A percentile compares a stretch with the other conserved stretches of the same genome.
phyloP scores from a whole-genome alignment of 2,888 invertebrate species.

The Drosophila percnosoma region DNA sequence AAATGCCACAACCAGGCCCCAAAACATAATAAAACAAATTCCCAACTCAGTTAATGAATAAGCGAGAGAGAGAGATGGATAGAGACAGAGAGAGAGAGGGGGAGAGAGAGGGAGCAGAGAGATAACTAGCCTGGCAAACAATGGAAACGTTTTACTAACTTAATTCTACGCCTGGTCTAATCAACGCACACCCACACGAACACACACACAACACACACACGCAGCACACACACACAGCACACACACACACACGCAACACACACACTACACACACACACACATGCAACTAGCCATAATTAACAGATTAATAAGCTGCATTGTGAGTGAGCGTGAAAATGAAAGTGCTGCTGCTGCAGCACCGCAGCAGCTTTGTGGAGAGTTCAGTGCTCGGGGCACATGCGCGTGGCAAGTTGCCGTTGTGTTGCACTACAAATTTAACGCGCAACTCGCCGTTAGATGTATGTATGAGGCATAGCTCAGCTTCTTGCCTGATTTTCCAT shows the following conservation, averaged over 20 bases:
- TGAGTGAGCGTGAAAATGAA: conserved; percentile 76
- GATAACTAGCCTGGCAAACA: conserved; percentile 41
- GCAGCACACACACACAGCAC: not conserved
- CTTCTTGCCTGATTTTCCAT: conserved; percentile 59
- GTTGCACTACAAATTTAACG: conserved; percentile 57
- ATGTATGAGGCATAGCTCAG: not conserved
- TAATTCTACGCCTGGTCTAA: conserved; percentile 65
- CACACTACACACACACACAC: conserved; percentile 18
- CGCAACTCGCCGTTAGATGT: conserved; percentile 43
- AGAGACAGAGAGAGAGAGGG: not conserved
- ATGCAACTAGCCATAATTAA: conserved; percentile 57
- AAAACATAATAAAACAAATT: conserved; percentile 33
- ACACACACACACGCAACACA: conserved; percentile 17
- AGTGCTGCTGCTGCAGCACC: conserved; percentile 56
- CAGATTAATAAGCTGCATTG: conserved; percentile 74
- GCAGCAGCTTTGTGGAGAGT: conserved; percentile 18
- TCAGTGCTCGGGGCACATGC: conserved; percentile 63
- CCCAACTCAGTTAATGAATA: conserved; percentile 32
- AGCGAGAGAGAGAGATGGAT: not conserved
- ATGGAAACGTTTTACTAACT: conserved; percentile 75
- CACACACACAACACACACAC: conserved; percentile 25
- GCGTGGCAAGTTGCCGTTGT: conserved; percentile 76
- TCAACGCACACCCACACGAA: conserved; percentile 41
- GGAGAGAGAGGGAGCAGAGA: not conserved
- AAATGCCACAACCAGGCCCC: conserved; percentile 16